phyloP scores from a whole-genome alignment of 2,888 invertebrate genomes.

The Odontomyia ornata region DNA sequence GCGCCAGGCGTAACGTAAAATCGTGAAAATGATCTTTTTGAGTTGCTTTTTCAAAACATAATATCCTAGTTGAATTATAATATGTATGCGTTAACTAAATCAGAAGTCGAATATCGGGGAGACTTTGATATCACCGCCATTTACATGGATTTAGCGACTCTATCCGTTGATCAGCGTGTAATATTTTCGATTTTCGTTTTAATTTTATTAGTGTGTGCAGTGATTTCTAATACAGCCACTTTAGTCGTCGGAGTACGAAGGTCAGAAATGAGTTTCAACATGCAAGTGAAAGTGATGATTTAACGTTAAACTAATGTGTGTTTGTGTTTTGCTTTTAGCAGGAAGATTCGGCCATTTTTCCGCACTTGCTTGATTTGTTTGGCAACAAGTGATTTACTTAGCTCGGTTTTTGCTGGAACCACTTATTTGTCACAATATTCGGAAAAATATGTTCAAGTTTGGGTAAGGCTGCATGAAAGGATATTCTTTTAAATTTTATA shows the following conservation, averaged over 20 bases:
- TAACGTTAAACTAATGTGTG: background rate
- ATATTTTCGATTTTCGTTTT: slow-evolving; percentile 40
- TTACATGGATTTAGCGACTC: slow-evolving; percentile 14
- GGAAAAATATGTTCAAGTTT: slow-evolving; percentile 56
- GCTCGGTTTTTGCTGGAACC: slow-evolving; percentile 54
- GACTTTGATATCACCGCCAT: background rate
- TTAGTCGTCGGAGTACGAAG: slow-evolving; percentile 49
- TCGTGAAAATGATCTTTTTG: background rate
- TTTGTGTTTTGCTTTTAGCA: slow-evolving; percentile 49
- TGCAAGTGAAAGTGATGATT: no score
- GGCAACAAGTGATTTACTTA: slow-evolving; percentile 66
- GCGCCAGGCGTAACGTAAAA: background rate
- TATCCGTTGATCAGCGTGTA: slow-evolving; percentile 20
- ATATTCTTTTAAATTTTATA: no score
- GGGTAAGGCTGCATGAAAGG: slow-evolving; percentile 55
- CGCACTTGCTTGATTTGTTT: slow-evolving; percentile 66
- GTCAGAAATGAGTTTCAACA: slow-evolving; percentile 38
- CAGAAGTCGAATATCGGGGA: background rate
- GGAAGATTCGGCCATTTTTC: slow-evolving; percentile 67
- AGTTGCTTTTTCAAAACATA: background rate
- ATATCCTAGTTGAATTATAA: background rate
- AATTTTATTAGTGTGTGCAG: slow-evolving; percentile 45
- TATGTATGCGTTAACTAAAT: background rate
- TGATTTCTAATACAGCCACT: slow-evolving; percentile 51
- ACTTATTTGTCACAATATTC: slow-evolving; percentile 58